These are phyloP conservation scores for Scaptomyza tumidula DNA, from an alignment of 2,888 invertebrate species.

Conservation along the genomic window DNA sequence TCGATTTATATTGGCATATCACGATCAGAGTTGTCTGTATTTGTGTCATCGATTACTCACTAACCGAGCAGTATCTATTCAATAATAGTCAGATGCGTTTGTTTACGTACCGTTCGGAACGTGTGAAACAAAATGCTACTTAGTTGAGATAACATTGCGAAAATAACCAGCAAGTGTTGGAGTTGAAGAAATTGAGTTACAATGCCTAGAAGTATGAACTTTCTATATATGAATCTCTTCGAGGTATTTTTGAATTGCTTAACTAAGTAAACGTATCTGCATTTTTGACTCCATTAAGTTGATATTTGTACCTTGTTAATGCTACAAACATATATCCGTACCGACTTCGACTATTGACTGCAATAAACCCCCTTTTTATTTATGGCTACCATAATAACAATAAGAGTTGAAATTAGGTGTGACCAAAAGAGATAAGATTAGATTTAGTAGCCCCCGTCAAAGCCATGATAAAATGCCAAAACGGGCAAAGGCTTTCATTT, in stretches of 20 bases:
- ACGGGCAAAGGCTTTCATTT: conserved; percentile 1
- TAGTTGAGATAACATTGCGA: no score
- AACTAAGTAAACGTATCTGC: not conserved
- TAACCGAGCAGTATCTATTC: not conserved
- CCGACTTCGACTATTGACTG: no score
- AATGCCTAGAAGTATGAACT: not conserved
- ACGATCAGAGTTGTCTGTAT: not conserved
- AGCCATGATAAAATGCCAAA: conserved; percentile 34
- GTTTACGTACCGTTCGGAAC: not conserved
- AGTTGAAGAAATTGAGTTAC: no score
- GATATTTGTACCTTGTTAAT: not conserved
- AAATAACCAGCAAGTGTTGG: no score
- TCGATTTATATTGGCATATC: not conserved
- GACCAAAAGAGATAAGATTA: conserved; percentile 66
- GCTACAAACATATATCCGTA: not conserved
- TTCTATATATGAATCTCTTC: not conserved
- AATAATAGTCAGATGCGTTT: not conserved
- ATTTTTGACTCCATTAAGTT: not conserved
- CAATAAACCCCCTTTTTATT: conserved; percentile 19
- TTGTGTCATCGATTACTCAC: not conserved
- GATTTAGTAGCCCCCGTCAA: conserved; percentile 45
- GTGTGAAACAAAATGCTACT: not conserved
- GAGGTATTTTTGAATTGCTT: not conserved
- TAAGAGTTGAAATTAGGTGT: conserved; percentile 25
- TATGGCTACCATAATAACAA: conserved; percentile 31